Percentiles rank a stretch among this genome's conserved stretches.
These are phyloP conservation scores for Paracanthobrama guichenoti DNA, from an alignment of 2,113 vertebrate genomes.

Conservation along the genomic window DNA sequence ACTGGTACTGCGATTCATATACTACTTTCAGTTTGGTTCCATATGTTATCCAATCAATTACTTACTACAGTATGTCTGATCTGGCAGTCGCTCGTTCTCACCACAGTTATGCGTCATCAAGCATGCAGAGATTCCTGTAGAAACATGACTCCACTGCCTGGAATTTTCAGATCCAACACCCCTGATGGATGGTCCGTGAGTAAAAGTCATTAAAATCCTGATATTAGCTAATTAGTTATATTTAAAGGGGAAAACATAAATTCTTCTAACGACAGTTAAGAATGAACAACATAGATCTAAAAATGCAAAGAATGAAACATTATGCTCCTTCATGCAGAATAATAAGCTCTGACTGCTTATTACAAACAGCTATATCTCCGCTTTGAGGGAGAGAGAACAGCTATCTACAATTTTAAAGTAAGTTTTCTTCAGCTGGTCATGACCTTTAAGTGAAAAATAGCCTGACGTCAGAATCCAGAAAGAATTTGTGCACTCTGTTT, in stretches of 20 bases:
- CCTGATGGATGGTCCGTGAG: neutral
- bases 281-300: neutral
- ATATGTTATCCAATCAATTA: neutral
- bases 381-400: neutral
- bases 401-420: neutral
- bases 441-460: constrained; percentile 55
- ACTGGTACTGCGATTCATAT: neutral
- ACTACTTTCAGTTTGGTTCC: neutral
- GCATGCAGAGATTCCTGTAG: neutral
- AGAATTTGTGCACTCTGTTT: constrained; percentile 33
- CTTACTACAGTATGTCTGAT: neutral
- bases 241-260: too few species aligned
- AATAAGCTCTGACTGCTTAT: neutral
- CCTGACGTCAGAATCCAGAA: constrained; percentile 51
- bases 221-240: neutral
- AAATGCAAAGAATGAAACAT: neutral
- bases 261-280: neutral
- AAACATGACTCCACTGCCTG: constrained; percentile 1
- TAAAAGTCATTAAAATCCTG: neutral
- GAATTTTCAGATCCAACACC: constrained; percentile 5
- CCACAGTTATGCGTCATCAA: constrained; percentile 3
- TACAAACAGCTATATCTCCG: too few species aligned
- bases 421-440: constrained; percentile 45
- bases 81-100: neutral
- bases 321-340: neutral